Percentiles rank a stretch among this genome's conserved stretches.
These are phyloP conservation scores for Tinamus guttatus DNA, from an alignment of 2,113 vertebrate genomes.

Conservation along the genomic window DNA sequence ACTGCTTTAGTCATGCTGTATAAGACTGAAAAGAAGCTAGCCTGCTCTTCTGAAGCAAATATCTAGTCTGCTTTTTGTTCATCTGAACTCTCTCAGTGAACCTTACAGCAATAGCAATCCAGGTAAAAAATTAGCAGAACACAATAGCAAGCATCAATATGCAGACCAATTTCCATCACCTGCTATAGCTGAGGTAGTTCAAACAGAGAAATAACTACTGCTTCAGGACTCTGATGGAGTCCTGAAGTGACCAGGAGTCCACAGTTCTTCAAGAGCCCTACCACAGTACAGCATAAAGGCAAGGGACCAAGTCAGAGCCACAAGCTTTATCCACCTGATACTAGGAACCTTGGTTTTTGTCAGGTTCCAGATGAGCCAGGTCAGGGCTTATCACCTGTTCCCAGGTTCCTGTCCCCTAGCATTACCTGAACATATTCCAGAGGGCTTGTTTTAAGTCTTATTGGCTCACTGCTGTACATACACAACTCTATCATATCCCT, in stretches of 20 bases:
- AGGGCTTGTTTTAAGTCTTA: background rate
- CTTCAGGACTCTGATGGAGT: background rate
- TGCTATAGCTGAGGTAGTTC: background rate
- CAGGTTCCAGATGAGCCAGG: background rate
- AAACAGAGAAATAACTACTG: background rate
- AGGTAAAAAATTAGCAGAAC: background rate
- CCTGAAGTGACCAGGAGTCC: background rate
- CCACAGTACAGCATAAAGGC: background rate
- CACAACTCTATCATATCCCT: fast-evolving
- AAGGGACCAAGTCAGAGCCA: background rate
- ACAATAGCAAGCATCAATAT: background rate
- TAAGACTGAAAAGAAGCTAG: background rate
- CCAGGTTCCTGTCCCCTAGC: too few species aligned
- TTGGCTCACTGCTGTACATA: background rate
- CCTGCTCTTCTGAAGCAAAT: background rate
- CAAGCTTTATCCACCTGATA: background rate
- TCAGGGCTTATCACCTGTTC: background rate
- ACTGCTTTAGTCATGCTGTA: background rate
- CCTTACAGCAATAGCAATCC: background rate
- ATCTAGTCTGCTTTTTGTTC: background rate
- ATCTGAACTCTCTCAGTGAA: background rate
- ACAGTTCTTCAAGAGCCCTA: background rate
- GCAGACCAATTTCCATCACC: background rate
- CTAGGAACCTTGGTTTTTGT: background rate
- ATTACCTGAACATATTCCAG: background rate